phyloP scores from a whole-genome alignment of 2,113 vertebrate species.

The Leptocoma aspasia region DNA sequence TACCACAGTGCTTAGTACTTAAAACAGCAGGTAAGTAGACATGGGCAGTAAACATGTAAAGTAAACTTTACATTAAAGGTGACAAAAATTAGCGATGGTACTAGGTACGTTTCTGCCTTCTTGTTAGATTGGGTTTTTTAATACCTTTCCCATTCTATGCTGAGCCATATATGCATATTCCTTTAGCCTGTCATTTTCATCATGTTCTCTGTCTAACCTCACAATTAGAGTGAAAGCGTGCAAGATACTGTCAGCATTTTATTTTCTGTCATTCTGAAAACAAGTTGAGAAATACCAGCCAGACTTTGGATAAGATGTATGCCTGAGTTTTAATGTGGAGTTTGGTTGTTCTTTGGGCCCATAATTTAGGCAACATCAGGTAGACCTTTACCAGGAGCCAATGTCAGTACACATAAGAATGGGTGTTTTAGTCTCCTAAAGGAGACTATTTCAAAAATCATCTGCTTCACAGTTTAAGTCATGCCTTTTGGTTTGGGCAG shows the following conservation, averaged over 20 bases:
- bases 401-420: background rate
- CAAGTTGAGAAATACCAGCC: background rate
- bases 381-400: background rate
- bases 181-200: background rate
- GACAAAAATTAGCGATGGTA: background rate
- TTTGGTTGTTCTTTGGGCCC: background rate
- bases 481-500: background rate
- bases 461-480: background rate
- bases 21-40: background rate
- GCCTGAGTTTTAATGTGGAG: background rate
- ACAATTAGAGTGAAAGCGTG: background rate
- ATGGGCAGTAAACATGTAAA: background rate
- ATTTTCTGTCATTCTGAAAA: background rate
- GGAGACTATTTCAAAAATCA: background rate
- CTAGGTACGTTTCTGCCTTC: background rate
- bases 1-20: background rate
- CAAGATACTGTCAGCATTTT: background rate
- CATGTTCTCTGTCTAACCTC: background rate
- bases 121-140: background rate
- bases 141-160: background rate
- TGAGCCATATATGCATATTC: accelerated
- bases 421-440: background rate
- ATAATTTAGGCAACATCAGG: background rate
- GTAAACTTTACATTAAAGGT: background rate
- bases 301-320: background rate